phyloP scores from a whole-genome alignment of 2,113 vertebrate genomes.

The Hymenochirus boettgeri region DNA sequence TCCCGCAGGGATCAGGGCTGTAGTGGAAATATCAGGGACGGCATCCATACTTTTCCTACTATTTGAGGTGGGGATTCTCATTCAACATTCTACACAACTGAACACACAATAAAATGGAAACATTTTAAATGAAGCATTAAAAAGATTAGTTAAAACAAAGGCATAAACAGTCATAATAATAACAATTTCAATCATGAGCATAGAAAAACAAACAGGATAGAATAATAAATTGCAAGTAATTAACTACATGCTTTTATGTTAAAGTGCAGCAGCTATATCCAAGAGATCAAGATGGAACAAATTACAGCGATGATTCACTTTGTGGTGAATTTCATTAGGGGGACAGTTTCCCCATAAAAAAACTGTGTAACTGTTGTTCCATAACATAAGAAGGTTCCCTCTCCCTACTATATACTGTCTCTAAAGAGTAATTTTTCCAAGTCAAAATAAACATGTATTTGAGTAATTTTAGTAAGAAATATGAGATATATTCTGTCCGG shows the following conservation, averaged over 20 bases:
- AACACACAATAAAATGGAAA: conserved; percentile 2
- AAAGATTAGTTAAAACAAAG: conserved; percentile 6
- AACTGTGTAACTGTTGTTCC: too few species aligned
- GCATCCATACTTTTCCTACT: too few species aligned
- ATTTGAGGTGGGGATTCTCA: conserved; percentile 1
- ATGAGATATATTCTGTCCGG: too few species aligned
- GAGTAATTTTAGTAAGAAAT: too few species aligned
- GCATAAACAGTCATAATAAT: conserved; percentile 19
- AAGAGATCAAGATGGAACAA: too few species aligned
- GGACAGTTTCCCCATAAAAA: too few species aligned
- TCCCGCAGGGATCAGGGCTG: neutral
- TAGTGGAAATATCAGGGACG: conserved; percentile 1
- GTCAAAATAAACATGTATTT: too few species aligned
- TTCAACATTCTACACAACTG: conserved; percentile 15
- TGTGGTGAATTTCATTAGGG: too few species aligned
- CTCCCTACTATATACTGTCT: too few species aligned
- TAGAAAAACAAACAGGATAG: conserved; percentile 14
- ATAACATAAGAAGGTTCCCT: too few species aligned
- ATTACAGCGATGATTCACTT: too few species aligned
- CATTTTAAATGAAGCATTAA: conserved; percentile 9
- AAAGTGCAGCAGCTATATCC: conserved; percentile 36
- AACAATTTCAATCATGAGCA: conserved; percentile 25
- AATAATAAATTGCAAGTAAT: conserved; percentile 31
- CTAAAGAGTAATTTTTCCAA: too few species aligned
- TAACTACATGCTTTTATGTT: conserved; percentile 23